Percentiles rank a stretch among this genome's conserved stretches.
phyloP scores from a whole-genome alignment of 1,140 invertebrate genomes.

The Pseudomyrmex dendroicus region DNA sequence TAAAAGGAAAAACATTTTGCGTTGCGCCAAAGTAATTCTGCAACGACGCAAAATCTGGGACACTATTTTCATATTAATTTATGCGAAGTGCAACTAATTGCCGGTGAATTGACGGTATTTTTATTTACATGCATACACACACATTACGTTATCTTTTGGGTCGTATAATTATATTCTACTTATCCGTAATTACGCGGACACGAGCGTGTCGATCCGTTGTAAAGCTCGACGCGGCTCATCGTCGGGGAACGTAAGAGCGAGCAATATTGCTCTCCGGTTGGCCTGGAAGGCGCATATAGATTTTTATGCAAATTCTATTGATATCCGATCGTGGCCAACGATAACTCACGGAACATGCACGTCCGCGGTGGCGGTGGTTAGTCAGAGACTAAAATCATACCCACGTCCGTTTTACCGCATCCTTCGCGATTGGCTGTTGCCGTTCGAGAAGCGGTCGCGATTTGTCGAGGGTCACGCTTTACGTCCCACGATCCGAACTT shows the following conservation, averaged over 20 bases:
- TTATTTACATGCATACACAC: not conserved
- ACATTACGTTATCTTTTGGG: not conserved
- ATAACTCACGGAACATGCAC: conserved; percentile 83
- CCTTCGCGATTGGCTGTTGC: conserved; percentile 51
- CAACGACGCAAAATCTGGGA: not conserved
- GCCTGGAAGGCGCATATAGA: conserved; percentile 79
- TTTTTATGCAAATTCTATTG: conserved; percentile 85
- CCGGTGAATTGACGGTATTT: not conserved
- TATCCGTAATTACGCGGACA: conserved; percentile 27
- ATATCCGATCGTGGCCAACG: conserved; percentile 82
- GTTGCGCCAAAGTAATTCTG: conserved; percentile 26
- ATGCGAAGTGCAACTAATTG: conserved; percentile 7
- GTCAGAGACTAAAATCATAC: conserved; percentile 75
- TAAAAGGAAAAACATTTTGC: conserved; percentile 6
- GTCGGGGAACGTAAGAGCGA: conserved; percentile 72
- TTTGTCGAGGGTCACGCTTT: conserved; percentile 47
- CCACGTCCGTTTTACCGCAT: conserved; percentile 25
- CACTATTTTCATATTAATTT: conserved; percentile 44
- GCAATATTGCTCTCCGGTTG: conserved; percentile 73
- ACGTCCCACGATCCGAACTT: conserved; percentile 41
- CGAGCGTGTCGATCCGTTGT: conserved; percentile 51
- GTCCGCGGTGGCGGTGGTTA: conserved; percentile 75
- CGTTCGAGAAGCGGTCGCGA: conserved; percentile 55
- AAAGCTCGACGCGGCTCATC: conserved; percentile 65
- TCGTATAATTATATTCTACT: conserved; percentile 37